Conservation (phyloP, 1,140 invertebrate species). For the Bombus pyrosoma region DNA sequence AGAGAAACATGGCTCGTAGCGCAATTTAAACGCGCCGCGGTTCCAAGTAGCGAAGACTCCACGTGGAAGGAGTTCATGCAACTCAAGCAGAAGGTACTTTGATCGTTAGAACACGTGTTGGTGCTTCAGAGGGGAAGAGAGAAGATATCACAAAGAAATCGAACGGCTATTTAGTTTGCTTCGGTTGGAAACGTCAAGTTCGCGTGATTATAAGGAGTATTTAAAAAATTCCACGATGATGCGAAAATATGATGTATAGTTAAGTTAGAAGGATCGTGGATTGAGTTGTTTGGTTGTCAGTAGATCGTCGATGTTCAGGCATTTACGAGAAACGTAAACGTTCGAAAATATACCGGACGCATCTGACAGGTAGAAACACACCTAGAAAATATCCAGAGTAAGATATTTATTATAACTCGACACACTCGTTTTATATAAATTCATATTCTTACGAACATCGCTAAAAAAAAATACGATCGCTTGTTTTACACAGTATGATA, state of each 20-base stretch:
- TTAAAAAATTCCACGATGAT: no score
- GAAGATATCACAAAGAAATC: background rate
- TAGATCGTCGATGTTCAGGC: background rate
- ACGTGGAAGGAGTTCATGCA: slow-evolving; percentile 37
- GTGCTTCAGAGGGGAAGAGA: background rate
- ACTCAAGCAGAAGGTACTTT: slow-evolving; percentile 8
- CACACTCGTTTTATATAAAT: no score
- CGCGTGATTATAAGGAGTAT: no score
- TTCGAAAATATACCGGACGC: background rate
- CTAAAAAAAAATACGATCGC: no score
- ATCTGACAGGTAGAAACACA: background rate
- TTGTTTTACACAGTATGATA: no score
- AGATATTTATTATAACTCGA: background rate
- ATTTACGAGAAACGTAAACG: background rate
- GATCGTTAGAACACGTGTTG: background rate
- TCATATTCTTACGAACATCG: no score
- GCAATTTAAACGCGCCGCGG: slow-evolving; percentile 50
- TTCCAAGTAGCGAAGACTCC: slow-evolving; percentile 54
- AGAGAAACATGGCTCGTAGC: slow-evolving; percentile 55
- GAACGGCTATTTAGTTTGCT: no score
- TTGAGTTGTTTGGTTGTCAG: slow-evolving; percentile 73
- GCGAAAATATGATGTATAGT: no score
- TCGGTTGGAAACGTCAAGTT: no score
- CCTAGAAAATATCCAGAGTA: background rate
- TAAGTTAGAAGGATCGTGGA: no score